Base-by-base conservation (phyloP, 2,113 vertebrate species). In the Scomber japonicus region DNA sequence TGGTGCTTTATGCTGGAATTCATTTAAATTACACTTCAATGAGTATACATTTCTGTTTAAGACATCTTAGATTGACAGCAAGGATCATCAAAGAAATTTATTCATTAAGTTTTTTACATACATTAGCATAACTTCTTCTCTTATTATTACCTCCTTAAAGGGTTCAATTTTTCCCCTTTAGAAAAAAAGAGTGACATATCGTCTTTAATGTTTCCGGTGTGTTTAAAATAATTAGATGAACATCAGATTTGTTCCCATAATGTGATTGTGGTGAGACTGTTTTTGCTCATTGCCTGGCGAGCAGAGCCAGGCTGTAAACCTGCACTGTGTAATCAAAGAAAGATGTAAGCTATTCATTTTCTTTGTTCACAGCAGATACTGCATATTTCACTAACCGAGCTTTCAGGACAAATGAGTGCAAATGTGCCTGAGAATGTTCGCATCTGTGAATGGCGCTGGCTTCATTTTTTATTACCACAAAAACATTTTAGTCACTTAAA, bases 321-420 rank as follows among this genome's bases (percentile, higher is more conserved):
- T 57, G 74, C 3, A 50, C 45, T 49, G 15, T 80, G 55, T 83
- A 75, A 87, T 79, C 65, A 83, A 53, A 87, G 63, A 71, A 79
- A 84, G 68, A 75, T 65, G 74, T 31, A 71, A 66, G 64, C 45
- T 65, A 53, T 71, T 85, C n/a, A 65, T 85, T 83, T 80, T 59
- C 31, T 56, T 63, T 62, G 59, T 78, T 40, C 56, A 35, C 59
- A 53, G 76, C 53, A 46, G 30, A 71, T 9, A 1, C 44, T 51
- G 60, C 30, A 24, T 16, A 21, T 48, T 63, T 67, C 68, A 17
- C 53, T 5, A 40, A 48, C 55, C 24, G 16, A 64, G 57, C 27
- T 56, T 64, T 63, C 48, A 46, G 56, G 12, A 68, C 40, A 78
- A 60, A 69, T 54, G 31, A 75, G 57, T 1, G 5, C 21, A 27